Percentiles rank a stretch among this genome's conserved stretches.
Evolutionary conservation across 2,113 vertebrate species (phyloP).

Genomic region (Acrocephalus arundinaceus): DNA sequence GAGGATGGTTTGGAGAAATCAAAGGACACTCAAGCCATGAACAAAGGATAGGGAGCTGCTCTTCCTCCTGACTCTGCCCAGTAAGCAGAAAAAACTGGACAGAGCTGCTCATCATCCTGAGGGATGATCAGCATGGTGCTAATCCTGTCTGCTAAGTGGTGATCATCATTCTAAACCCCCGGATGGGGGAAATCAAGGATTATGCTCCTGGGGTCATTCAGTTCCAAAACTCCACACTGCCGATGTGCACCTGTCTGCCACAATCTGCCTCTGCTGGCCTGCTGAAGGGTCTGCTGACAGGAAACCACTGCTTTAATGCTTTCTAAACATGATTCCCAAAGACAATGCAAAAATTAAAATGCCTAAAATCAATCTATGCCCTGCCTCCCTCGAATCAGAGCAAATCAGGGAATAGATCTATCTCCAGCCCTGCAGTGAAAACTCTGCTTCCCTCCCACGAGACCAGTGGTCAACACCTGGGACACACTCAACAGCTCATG

Average conservation of each 20-base stretch:
- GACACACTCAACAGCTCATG: rapidly evolving
- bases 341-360: background rate
- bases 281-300: background rate
- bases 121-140: background rate
- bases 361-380: rapidly evolving
- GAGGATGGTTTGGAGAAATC: background rate
- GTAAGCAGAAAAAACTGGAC: background rate
- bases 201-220: background rate
- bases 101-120: background rate
- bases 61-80: background rate
- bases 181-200: background rate
- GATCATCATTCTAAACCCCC: background rate
- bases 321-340: background rate
- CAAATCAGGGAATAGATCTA: background rate
- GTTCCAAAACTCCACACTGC: background rate
- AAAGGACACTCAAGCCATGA: background rate
- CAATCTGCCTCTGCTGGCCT: background rate
- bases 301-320: background rate
- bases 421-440: background rate
- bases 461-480: background rate
- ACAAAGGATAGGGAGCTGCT: background rate
- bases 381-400: background rate
- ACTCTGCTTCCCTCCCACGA: background rate
- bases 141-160: background rate
- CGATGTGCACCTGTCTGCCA: background rate